Base-by-base conservation (phyloP, 2,888 invertebrate genomes). In the Odontocerum albicorne region DNA sequence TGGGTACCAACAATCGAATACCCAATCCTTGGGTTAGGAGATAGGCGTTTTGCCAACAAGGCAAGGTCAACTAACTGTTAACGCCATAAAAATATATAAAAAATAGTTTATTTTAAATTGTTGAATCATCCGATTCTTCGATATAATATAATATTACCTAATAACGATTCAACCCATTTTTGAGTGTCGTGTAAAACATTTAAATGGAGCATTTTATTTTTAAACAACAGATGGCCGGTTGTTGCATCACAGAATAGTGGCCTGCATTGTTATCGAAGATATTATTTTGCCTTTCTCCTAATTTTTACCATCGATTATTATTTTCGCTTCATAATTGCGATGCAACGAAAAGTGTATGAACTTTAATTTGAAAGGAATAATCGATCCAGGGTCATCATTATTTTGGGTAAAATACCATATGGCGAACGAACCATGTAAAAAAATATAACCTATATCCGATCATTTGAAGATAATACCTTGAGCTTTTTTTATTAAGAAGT, bases 351-450 rank as follows among this genome's bases (percentile, higher is more conserved):
- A 52, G 39, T 47, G 49, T 6, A 17, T 33, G 45, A 33, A 33
- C 45, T 45, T 20, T 16, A 43, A 43, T 43, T 43, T 45, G 33
- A 57, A 49, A 32, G 35, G 47, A 55, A 55, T 39, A 20, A 46
- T 4, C 46, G 20, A 20, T 12, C 27, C 16, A 40, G 35, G 17
- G 20, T 46, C 21, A 38, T 51, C 17, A 40, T 36, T 46, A 31
- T 51, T 47, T 57, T 33, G 54, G 57, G 40, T 42, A 44, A 53
- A 57, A 52, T 39, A 44, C 54, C 60, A 60, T 60, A 57, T 60
- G 60, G 60, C 44, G 35, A 45, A 32, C 60, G 54, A 21, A 31
- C 20, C 12, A 33, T 10, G 10, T 33, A 33, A 33, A 33, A 27
- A 33, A 33, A 33, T 33, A n/a, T n/a, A n/a, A n/a, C n/a, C 7